Percentiles rank a stretch among this genome's conserved stretches.
Conservation (phyloP, 2,797 vertebrate genomes). For the Ispidina picta region DNA sequence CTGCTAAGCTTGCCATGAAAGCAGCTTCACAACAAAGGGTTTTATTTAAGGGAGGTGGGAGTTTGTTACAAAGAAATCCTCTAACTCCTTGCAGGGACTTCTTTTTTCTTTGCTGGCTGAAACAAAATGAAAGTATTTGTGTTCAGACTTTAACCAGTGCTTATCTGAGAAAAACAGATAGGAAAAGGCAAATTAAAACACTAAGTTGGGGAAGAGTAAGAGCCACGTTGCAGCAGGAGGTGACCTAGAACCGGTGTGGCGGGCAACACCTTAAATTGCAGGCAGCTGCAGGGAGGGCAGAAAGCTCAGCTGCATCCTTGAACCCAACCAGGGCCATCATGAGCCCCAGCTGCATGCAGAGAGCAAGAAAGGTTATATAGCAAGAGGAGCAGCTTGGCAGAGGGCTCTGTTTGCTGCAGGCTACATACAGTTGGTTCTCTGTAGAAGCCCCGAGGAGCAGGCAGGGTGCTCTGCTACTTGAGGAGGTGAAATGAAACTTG, state of each 20-base stretch:
- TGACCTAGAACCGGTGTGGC: not conserved
- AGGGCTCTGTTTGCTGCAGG: not conserved
- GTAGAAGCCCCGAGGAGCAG: fast-evolving
- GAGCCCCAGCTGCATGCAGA: not conserved
- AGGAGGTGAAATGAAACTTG: not conserved
- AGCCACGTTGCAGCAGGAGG: not conserved
- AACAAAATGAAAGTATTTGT: not conserved
- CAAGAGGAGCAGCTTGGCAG: not conserved
- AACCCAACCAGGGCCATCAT: not conserved
- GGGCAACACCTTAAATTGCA: not conserved
- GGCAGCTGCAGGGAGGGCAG: not conserved
- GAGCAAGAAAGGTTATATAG: not conserved
- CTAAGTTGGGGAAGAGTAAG: not conserved
- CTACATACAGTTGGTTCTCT: fast-evolving
- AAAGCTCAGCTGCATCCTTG: not conserved
- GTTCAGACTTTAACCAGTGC: not conserved
- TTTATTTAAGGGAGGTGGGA: not conserved
- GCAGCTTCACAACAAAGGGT: slow-evolving; percentile 45
- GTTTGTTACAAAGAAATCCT: not conserved
- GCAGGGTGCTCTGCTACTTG: not conserved
- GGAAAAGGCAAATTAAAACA: not conserved
- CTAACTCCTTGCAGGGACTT: not conserved
- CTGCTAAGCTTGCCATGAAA: slow-evolving; percentile 9
- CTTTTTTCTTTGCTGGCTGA: not conserved
- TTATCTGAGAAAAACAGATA: not conserved